These are phyloP conservation scores for Anagrus nilaparvatae DNA, from an alignment of 1,140 invertebrate genomes.

Conservation along the genomic window DNA sequence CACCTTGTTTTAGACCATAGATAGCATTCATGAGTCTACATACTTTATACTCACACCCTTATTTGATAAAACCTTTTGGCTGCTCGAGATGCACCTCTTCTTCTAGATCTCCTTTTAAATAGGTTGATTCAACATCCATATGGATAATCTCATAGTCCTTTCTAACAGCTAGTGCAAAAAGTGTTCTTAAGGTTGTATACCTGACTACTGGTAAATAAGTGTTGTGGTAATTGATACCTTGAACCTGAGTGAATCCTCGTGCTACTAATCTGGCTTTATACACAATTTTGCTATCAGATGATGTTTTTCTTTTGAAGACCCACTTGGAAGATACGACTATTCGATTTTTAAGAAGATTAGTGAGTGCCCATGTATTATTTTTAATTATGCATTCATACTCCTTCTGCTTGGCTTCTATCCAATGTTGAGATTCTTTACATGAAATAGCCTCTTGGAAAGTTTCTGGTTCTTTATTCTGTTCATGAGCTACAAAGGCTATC, in stretches of 20 bases:
- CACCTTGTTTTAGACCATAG: too few species aligned
- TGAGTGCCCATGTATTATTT: constrained; percentile 2
- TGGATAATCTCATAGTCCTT: too few species aligned
- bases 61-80: too few species aligned
- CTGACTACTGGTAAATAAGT: too few species aligned
- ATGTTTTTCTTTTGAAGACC: constrained; percentile 1
- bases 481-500: background rate
- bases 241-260: constrained; percentile 20
- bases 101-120: too few species aligned
- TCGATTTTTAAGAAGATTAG: constrained; percentile 2
- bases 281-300: constrained; percentile 4
- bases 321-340: constrained; percentile 8
- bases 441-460: constrained; percentile 15
- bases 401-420: constrained; percentile 26
- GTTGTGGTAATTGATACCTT: constrained; percentile 13
- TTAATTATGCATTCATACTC: constrained; percentile 16
- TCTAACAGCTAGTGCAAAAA: too few species aligned
- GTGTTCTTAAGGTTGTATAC: too few species aligned
- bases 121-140: too few species aligned
- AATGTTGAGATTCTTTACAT: constrained; percentile 11
- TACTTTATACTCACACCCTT: too few species aligned
- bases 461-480: background rate
- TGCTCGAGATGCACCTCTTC: too few species aligned
- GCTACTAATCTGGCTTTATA: constrained; percentile 21
- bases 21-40: too few species aligned